phyloP scores from a whole-genome alignment of 2,888 invertebrate genomes.

The Xanthorhoe spadicearia region DNA sequence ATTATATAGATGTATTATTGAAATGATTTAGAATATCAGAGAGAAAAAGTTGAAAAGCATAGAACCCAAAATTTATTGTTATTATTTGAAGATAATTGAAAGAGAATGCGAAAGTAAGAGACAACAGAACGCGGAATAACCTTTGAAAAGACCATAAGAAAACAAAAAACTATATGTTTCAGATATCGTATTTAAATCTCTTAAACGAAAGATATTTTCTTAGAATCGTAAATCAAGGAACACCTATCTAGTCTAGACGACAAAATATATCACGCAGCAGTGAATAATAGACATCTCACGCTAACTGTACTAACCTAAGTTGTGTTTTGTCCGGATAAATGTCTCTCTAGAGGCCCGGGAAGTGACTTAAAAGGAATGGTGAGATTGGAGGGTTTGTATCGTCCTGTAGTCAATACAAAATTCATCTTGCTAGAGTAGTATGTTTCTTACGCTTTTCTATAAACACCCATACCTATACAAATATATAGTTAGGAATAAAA shows the following conservation, averaged over 20 bases:
- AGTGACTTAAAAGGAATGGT: constrained; percentile 12
- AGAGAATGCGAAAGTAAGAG: not conserved
- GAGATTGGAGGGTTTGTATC: constrained; percentile 11
- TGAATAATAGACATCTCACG: constrained; percentile 41
- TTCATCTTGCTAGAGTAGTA: not conserved
- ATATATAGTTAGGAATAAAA: no score
- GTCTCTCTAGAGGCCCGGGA: constrained; percentile 31
- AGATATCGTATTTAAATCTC: constrained; percentile 7
- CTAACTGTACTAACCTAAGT: constrained; percentile 40
- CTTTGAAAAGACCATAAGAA: no score
- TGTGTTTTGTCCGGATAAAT: constrained; percentile 38
- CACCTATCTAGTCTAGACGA: constrained; percentile 44
- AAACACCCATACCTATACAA: not conserved
- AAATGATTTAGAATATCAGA: no score
- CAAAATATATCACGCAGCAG: constrained; percentile 35
- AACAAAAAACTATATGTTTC: not conserved
- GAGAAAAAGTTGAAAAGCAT: no score
- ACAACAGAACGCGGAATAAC: not conserved
- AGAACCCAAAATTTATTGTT: no score
- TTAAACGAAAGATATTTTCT: constrained; percentile 20
- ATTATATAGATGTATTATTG: no score
- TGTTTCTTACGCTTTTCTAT: not conserved
- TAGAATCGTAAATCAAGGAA: constrained; percentile 38
- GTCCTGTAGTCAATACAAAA: constrained; percentile 5
- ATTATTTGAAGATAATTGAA: no score